phyloP scores from a whole-genome alignment of 2,113 vertebrate species.

The Anser brachyrhynchus region DNA sequence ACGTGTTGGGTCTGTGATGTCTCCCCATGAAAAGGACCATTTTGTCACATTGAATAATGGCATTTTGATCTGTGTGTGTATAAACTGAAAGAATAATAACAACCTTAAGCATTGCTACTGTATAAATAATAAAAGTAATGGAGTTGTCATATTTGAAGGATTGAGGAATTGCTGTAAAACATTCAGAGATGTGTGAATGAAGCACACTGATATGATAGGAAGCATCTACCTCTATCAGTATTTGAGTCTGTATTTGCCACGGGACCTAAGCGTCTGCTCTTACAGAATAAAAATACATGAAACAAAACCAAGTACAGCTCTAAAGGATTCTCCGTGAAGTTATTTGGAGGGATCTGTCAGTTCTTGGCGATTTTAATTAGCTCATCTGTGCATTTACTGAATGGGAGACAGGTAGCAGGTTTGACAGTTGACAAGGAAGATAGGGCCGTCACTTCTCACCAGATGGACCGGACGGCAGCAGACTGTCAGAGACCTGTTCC shows the following conservation, averaged over 20 bases:
- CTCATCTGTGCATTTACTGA: conserved; percentile 2
- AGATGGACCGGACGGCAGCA: background rate
- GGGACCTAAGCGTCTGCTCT: background rate
- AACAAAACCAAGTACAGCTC: background rate
- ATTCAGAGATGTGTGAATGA: background rate
- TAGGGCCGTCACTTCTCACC: background rate
- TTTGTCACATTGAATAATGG: background rate
- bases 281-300: background rate
- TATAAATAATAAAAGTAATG: background rate
- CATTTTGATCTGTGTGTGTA: background rate
- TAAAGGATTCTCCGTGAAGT: background rate
- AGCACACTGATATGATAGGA: background rate
- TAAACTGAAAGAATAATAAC: background rate
- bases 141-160: background rate
- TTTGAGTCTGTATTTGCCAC: background rate
- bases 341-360: background rate
- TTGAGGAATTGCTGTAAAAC: background rate
- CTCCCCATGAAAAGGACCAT: background rate
- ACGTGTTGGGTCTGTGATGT: background rate
- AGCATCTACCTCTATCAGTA: background rate
- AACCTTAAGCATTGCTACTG: background rate
- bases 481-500: background rate
- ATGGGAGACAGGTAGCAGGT: background rate
- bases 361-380: background rate
- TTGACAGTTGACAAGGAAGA: background rate